Percentiles rank a stretch among this genome's conserved stretches.
phyloP scores from a whole-genome alignment of 1,140 invertebrate species.

The Trinorchestia longiramus region DNA sequence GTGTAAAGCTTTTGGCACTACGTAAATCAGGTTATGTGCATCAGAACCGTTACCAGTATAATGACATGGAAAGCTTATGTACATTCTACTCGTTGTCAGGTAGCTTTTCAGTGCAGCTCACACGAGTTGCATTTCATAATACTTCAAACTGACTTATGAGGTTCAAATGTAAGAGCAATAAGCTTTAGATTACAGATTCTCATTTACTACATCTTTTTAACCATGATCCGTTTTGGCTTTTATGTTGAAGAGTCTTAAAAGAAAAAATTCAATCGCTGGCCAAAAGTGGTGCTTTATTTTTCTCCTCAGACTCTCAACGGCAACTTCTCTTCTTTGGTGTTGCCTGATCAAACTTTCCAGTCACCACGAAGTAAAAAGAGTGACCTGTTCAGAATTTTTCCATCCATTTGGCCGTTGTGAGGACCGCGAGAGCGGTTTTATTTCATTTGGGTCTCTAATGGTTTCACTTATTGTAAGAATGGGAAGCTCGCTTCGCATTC shows the following conservation, averaged over 20 bases:
- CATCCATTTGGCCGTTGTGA: conserved; percentile 25
- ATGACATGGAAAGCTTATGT: neutral
- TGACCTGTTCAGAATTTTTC: conserved; percentile 13
- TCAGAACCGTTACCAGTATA: neutral
- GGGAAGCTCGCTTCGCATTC: conserved; percentile 43
- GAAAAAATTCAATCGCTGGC: neutral
- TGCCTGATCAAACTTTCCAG: neutral
- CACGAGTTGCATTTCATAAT: neutral
- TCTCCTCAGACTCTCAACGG: neutral
- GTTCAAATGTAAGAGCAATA: neutral
- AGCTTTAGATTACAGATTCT: neutral
- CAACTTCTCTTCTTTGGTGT: conserved; percentile 7
- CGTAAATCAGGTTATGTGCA: neutral
- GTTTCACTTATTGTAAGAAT: conserved; percentile 54
- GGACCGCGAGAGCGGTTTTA: conserved; percentile 33
- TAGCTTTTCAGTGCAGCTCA: neutral
- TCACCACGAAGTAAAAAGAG: conserved; percentile 1
- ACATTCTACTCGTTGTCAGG: neutral
- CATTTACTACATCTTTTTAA: neutral
- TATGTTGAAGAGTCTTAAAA: neutral
- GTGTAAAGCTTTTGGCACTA: neutral
- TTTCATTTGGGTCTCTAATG: conserved; percentile 51
- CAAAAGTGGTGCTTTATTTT: neutral
- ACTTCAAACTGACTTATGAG: neutral
- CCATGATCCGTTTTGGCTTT: neutral